Conservation (phyloP, 2,797 vertebrate species). For the Phyllotis vaccarum region DNA sequence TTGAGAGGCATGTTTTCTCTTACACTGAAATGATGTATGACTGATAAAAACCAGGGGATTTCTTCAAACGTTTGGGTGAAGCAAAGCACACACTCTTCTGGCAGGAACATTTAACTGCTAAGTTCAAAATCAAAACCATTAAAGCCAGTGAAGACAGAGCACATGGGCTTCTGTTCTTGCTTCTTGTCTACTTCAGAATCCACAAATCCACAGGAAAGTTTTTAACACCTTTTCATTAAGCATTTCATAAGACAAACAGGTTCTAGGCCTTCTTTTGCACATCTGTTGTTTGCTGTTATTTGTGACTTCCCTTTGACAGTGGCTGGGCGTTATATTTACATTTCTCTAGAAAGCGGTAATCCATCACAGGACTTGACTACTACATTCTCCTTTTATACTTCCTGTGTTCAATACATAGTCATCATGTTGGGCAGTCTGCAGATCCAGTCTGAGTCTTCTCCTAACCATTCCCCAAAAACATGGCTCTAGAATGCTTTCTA, state of each 20-base stretch:
- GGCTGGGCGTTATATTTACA: slow-evolving; percentile 3
- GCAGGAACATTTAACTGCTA: slow-evolving; percentile 72
- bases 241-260: slow-evolving; percentile 65
- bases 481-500: slow-evolving; percentile 56
- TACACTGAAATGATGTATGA: slow-evolving; percentile 78
- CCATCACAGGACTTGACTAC: slow-evolving; percentile 4
- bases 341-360: slow-evolving; percentile 52
- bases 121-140: slow-evolving; percentile 79
- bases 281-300: not conserved
- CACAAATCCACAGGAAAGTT: slow-evolving; percentile 40
- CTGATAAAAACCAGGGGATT: slow-evolving; percentile 81
- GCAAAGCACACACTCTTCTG: slow-evolving; percentile 72
- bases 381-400: not conserved
- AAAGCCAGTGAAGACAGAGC: slow-evolving; percentile 70
- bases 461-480: not conserved
- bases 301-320: not conserved
- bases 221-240: slow-evolving; percentile 63
- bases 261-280: slow-evolving; percentile 21
- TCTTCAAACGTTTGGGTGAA: slow-evolving; percentile 81
- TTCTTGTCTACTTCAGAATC: slow-evolving; percentile 59
- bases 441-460: slow-evolving; percentile 29
- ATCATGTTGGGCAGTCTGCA: not conserved
- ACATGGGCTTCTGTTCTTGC: slow-evolving; percentile 57
- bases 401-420: not conserved
- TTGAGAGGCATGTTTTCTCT: slow-evolving; percentile 79